Percentiles rank a stretch among this genome's conserved stretches.
phyloP scores from a whole-genome alignment of 2,797 vertebrate genomes.

The Thripadectes ignobilis region DNA sequence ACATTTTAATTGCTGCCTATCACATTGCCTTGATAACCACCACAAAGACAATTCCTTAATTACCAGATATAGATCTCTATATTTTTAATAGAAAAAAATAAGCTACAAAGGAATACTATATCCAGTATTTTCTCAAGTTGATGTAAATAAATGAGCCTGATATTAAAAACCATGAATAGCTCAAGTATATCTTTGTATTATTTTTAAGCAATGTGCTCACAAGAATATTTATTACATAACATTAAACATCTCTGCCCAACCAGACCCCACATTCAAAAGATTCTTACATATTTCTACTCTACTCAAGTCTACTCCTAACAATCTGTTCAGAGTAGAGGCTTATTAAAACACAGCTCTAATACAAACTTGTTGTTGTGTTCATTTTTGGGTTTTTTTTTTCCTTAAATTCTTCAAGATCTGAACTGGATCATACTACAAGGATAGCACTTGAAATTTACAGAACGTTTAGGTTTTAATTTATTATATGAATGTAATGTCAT shows the following conservation, averaged over 20 bases:
- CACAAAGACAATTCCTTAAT: conserved; percentile 50
- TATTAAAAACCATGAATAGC: neutral
- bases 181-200: neutral
- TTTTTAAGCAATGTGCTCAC: neutral
- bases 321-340: neutral
- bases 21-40: conserved; percentile 31
- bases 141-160: conserved; percentile 1
- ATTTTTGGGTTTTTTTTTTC: neutral
- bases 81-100: neutral
- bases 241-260: neutral
- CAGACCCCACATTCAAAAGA: neutral
- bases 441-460: neutral
- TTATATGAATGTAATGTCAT: neutral
- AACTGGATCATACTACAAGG: neutral
- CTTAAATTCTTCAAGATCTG: neutral
- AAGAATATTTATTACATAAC: neutral
- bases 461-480: neutral
- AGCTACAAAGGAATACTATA: conserved; percentile 5
- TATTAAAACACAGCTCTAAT: neutral
- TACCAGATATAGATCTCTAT: neutral
- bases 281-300: neutral
- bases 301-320: neutral
- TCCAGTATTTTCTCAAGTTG: conserved; percentile 1
- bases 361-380: neutral
- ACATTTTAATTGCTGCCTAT: conserved; percentile 54